Percentiles rank a stretch among this genome's conserved stretches.
Conservation (phyloP, 2,888 invertebrate species). For the Mythimna albipuncta region DNA sequence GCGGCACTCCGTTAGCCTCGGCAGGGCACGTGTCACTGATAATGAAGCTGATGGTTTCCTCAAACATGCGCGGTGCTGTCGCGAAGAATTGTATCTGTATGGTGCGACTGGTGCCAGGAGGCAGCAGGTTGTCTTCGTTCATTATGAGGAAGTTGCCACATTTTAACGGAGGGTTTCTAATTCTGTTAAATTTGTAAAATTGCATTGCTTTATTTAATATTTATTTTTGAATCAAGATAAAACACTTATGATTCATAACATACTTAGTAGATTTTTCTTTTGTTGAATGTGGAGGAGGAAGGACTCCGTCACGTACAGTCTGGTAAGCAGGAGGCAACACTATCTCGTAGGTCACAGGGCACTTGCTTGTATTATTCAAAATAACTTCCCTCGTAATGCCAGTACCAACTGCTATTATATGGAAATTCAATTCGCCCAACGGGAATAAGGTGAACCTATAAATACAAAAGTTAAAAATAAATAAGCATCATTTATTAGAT, state of each 20-base stretch:
- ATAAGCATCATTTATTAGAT: not conserved
- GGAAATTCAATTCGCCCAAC: constrained; percentile 90
- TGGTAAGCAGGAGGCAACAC: constrained; percentile 78
- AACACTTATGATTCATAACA: constrained; percentile 24
- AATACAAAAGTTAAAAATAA: constrained; percentile 44
- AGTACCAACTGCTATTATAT: constrained; percentile 89
- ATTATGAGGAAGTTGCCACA: constrained; percentile 86
- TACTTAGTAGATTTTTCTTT: constrained; percentile 81
- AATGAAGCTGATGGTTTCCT: constrained; percentile 84
- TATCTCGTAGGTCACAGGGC: constrained; percentile 89
- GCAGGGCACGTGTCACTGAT: constrained; percentile 88
- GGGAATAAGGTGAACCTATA: constrained; percentile 91
- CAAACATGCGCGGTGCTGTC: constrained; percentile 77
- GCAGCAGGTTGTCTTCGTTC: constrained; percentile 86
- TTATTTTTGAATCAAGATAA: not conserved
- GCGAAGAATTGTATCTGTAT: constrained; percentile 84
- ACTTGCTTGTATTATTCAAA: constrained; percentile 91
- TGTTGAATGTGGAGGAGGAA: constrained; percentile 46
- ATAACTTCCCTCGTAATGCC: constrained; percentile 89
- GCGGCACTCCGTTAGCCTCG: constrained; percentile 85
- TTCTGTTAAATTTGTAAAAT: constrained; percentile 66
- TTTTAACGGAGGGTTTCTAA: constrained; percentile 81
- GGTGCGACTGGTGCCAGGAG: constrained; percentile 84
- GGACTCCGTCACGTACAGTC: constrained; percentile 60
- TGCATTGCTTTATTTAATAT: not conserved